Percentiles rank a stretch among this genome's conserved stretches.
Evolutionary conservation across 2,888 invertebrate genomes (phyloP).

Genomic region (Chrysotoxum bicinctum): DNA sequence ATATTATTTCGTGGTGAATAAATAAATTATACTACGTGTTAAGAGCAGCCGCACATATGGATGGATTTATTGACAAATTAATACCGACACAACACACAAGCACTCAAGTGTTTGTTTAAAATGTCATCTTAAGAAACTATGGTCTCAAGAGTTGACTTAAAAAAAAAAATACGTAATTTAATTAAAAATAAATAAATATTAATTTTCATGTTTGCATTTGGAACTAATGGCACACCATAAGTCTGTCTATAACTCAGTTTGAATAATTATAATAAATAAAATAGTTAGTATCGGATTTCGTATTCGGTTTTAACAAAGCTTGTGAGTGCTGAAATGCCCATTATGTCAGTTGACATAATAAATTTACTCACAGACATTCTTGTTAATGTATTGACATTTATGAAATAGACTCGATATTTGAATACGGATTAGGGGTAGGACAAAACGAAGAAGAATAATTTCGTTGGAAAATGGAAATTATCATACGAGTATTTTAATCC

Average conservation of each 20-base stretch:
- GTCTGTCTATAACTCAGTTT: neutral
- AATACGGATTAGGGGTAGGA: no score
- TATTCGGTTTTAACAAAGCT: neutral
- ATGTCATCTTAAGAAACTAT: neutral
- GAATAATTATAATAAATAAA: neutral
- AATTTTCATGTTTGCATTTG: neutral
- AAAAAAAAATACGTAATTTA: neutral
- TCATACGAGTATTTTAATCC: no score
- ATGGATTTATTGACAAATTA: constrained; percentile 8
- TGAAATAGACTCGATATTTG: no score
- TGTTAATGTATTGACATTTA: no score
- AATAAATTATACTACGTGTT: neutral
- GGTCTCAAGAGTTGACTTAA: neutral
- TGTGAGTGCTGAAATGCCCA: no score
- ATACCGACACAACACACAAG: neutral
- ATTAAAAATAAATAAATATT: neutral
- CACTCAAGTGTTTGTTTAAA: neutral
- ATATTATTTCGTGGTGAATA: neutral
- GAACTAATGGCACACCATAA: neutral
- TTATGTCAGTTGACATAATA: no score
- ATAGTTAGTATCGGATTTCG: neutral
- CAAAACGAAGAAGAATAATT: no score
- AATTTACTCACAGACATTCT: no score
- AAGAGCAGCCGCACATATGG: neutral
- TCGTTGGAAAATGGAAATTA: no score